These are phyloP conservation scores for Bombyx mandarina DNA, from an alignment of 1,140 invertebrate species.

Conservation along the genomic window DNA sequence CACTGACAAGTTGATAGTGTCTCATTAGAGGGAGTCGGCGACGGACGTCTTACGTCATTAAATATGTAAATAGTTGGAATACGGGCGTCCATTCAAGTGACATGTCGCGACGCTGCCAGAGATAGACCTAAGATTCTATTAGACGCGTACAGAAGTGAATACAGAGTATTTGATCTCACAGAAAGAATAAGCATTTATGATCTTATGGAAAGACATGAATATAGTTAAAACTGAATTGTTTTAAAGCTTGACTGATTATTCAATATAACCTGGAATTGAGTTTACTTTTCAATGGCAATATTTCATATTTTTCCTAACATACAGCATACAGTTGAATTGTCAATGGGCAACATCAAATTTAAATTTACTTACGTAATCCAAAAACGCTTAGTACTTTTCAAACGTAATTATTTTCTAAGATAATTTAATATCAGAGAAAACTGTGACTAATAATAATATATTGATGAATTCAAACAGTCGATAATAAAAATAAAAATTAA, in stretches of 20 bases:
- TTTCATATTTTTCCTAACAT: background rate
- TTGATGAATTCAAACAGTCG: too few species aligned
- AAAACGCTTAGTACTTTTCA: too few species aligned
- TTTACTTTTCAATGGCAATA: background rate
- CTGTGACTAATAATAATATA: too few species aligned
- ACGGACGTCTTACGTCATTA: slow-evolving; percentile 56
- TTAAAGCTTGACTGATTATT: background rate
- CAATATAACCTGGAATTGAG: background rate
- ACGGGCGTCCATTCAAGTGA: slow-evolving; percentile 52
- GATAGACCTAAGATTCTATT: slow-evolving; percentile 30
- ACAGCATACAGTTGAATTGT: too few species aligned
- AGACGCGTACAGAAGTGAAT: slow-evolving; percentile 7
- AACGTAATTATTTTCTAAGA: too few species aligned
- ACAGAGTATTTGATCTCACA: background rate
- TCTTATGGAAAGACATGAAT: background rate
- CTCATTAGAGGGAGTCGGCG: slow-evolving; percentile 47
- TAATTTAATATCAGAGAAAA: too few species aligned
- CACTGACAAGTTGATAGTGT: slow-evolving; percentile 37
- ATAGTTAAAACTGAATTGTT: background rate
- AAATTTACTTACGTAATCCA: too few species aligned
- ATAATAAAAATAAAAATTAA: too few species aligned
- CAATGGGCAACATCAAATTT: too few species aligned
- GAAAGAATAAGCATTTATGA: background rate
- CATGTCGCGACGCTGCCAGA: slow-evolving; percentile 43
- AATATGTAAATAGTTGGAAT: slow-evolving; percentile 61